Conservation (phyloP, 2,113 vertebrate species). For the Coturnix japonica region DNA sequence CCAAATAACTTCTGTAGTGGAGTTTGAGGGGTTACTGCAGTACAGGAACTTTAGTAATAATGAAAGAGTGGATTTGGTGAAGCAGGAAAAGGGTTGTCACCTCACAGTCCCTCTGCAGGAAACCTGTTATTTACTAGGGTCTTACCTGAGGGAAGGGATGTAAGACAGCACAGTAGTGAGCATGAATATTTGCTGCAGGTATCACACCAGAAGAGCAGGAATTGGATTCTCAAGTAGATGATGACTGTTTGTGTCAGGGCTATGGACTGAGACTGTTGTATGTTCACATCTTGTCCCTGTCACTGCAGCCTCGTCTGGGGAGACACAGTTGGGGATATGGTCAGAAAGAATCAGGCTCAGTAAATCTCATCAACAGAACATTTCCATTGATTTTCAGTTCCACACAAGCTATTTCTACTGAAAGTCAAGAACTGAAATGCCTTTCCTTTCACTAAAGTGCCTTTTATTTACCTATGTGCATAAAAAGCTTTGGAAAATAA, state of each 20-base stretch:
- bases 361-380: not conserved
- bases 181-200: not conserved
- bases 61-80: not conserved
- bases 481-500: not conserved
- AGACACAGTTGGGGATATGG: not conserved
- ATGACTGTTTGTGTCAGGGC: not conserved
- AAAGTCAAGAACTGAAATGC: not conserved
- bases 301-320: not conserved
- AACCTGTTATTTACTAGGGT: not conserved
- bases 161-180: not conserved
- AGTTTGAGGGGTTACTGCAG: not conserved
- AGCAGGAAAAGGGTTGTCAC: not conserved
- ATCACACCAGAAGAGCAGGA: not conserved
- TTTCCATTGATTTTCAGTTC: not conserved
- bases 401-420: not conserved
- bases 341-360: rapidly evolving
- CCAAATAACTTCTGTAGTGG: not conserved
- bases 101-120: not conserved
- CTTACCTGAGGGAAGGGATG: not conserved
- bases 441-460: not conserved
- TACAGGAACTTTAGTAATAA: not conserved
- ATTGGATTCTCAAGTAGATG: not conserved
- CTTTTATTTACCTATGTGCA: not conserved
- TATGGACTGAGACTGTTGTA: rapidly evolving
- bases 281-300: not conserved